phyloP scores from a whole-genome alignment of 2,888 invertebrate genomes.

The Steinernema scapterisci region DNA sequence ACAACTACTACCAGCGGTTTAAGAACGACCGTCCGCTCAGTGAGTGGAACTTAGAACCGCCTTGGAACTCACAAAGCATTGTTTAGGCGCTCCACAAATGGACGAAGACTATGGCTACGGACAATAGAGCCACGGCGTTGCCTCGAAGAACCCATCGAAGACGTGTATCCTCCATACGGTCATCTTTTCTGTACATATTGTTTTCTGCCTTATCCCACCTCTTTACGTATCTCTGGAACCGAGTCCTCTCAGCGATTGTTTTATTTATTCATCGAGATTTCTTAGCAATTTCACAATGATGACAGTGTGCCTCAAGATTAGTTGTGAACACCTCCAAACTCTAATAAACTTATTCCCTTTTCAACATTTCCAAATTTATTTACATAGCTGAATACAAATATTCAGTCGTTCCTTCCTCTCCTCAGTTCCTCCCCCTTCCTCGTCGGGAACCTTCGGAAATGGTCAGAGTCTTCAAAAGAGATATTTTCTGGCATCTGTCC shows the following conservation, averaged over 20 bases:
- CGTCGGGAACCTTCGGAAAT: neutral
- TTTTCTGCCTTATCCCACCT: neutral
- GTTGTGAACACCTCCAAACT: too few relatives aligned
- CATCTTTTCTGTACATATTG: slow-evolving; percentile 23
- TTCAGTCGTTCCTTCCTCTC: too few relatives aligned
- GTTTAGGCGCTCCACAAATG: too few relatives aligned
- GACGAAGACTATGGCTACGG: too few relatives aligned
- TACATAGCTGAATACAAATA: neutral
- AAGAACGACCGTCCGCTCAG: neutral
- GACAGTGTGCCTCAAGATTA: too few relatives aligned
- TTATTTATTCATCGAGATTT: neutral
- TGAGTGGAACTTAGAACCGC: neutral
- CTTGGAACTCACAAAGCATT: too few relatives aligned
- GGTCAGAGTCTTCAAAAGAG: slow-evolving; percentile 11
- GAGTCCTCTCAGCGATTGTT: neutral
- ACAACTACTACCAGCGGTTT: neutral
- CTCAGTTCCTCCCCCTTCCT: neutral
- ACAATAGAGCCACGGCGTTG: too few relatives aligned
- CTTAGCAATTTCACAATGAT: too few relatives aligned
- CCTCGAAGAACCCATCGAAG: neutral
- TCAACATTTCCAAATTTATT: neutral
- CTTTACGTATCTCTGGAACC: neutral
- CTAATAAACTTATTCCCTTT: too few relatives aligned
- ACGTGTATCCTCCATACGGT: neutral
- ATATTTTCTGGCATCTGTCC: slow-evolving; percentile 22